These are phyloP conservation scores for Notoglanidium macrostoma DNA, from an alignment of 2,797 vertebrate genomes.

Conservation along the genomic window DNA sequence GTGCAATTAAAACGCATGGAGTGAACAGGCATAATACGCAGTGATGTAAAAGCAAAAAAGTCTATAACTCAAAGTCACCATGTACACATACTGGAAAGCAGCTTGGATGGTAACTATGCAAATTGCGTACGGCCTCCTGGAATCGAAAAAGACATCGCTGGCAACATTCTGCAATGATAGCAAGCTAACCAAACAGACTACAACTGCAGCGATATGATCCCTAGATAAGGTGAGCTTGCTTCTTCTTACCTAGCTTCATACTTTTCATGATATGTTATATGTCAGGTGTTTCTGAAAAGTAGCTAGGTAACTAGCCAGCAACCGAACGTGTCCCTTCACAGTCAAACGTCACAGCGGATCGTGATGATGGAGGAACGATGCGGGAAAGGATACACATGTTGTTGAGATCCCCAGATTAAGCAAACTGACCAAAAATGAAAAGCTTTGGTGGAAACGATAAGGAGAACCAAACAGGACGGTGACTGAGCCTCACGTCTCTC, in stretches of 20 bases:
- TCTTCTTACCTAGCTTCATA: conserved; percentile 1
- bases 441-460: neutral
- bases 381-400: neutral
- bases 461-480: neutral
- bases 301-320: neutral
- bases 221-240: neutral
- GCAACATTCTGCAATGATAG: neutral
- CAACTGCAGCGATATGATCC: neutral
- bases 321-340: neutral
- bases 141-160: neutral
- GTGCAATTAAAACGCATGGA: neutral
- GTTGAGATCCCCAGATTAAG: neutral
- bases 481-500: conserved; percentile 22
- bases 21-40: neutral
- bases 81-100: neutral
- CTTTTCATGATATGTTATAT: conserved; percentile 6
- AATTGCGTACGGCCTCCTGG: neutral
- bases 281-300: neutral
- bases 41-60: neutral
- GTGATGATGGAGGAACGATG: neutral
- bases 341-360: neutral
- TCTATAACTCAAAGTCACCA: neutral
- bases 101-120: neutral
- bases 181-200: neutral
- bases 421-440: neutral